Evolutionary conservation across 2,888 invertebrate genomes (phyloP), one percentile per base, ranked within the genome.

Genomic region (Lacanobia oleracea): DNA sequence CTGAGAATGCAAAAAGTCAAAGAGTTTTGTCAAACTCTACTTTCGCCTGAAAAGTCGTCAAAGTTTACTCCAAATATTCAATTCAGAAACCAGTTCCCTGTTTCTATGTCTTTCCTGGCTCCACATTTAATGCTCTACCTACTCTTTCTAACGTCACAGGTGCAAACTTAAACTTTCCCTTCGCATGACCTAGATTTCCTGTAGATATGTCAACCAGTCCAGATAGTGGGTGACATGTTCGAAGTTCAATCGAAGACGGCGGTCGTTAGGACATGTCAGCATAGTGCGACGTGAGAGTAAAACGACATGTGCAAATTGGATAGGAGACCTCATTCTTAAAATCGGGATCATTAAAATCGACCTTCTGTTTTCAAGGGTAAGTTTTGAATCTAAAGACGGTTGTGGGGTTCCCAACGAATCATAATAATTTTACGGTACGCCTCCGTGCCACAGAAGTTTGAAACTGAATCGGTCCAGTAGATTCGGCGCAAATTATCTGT

Each of bases 251-350:
- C 59, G 50, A 69, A 66, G 57, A 45, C 23, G 23, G 0, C 18
- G 54, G 45, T 83, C 77, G 72, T 83, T 74, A 85, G 63, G 50
- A 69, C 60, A 33, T 72, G 85, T 71, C 83, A 69, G 45, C 16
- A 27, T 45, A 33, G 56, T 53, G 23, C 43, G 68, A 67, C 51
- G 43, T 64, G 40, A 40, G 33, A 45, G 43, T 67, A 53, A 63
- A 62, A 56, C 12, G 60, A 71, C 76, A 76, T 60, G 68, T 72
- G 67, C 67, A 83, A 83, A 83, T 83, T 69, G 72, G 67, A 74
- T 50, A 12, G n/a, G 5, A 50, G 16, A 83, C 57, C 50, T 50
- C 51, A 69, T 45, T 68, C 16, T 53, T 48, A 18, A n/a, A 59
- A 23, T 18, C 1, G 12, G 37, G 14, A 43, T 43, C 43, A 43